Base-by-base conservation (phyloP, 1,140 invertebrate genomes). In the Drosophila repletoides region DNA sequence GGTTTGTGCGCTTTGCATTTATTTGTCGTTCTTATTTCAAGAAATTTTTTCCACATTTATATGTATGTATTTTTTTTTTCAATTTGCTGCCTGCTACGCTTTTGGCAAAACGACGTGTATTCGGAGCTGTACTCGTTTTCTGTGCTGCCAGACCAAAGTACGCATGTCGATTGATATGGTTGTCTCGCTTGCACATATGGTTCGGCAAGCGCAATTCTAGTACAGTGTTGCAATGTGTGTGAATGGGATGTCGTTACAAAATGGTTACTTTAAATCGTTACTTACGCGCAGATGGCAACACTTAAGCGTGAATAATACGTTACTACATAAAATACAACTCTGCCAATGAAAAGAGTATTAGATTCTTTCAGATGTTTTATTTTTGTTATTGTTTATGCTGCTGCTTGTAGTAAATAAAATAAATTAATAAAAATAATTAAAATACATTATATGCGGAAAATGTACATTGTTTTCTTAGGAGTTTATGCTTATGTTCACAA, bases 61-160 rank as follows among this genome's bases (percentile, higher is more conserved):
- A 66, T n/a, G n/a, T n/a, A n/a, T n/a, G n/a, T n/a, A n/a, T n/a
- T n/a, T 79, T 79, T 84, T 84, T 84, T 80, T 81, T 80, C 76
- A 73, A 76, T 86, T 84, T 59, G 79, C 76, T 80, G 72, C 64
- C 69, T 83, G 77, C 73, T 83, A 76, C 77, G 72, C 76, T 81
- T 83, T 83, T 83, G 70, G 74, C 79, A 83, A 83, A 81, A 84
- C 80, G 80, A 86, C 80, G 80, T 86, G 80, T 86, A 86, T 81
- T 76, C 76, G 80, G 70, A 86, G 80, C 80, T 86, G 80, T 86
- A 86, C 80, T 79, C 75, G 80, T 80, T 86, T n/a, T 80, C 66
- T 84, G 60, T 77, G 70, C 55, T 67, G 48, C 68, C 74, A 63
- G 80, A 86, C 59, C 81, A 86, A 86, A 86, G 80, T 86, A 63